A percentile compares a stretch with the other conserved stretches of the same genome.
These are phyloP conservation scores for Gallinago undulata DNA, from an alignment of 2,113 vertebrate genomes.

Conservation along the genomic window DNA sequence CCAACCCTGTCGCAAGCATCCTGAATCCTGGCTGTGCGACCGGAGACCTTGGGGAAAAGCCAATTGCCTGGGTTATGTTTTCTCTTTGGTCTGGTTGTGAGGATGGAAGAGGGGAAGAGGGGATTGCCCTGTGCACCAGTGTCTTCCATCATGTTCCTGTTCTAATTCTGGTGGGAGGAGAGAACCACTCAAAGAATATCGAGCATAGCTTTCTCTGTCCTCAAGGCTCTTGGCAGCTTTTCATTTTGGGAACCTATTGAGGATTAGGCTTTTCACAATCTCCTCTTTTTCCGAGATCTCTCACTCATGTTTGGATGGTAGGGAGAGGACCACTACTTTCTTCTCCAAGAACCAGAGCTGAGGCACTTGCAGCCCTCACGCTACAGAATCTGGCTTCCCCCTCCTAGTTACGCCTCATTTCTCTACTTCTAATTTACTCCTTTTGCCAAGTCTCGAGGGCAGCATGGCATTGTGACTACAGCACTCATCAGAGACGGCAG, in stretches of 20 bases:
- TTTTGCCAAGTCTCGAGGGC: neutral
- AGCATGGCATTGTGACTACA: neutral
- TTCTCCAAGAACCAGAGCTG: neutral
- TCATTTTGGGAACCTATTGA: neutral
- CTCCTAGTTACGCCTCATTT: neutral
- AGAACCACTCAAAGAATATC: neutral
- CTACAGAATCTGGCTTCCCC: neutral
- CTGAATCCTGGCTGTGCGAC: neutral
- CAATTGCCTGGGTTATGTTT: neutral
- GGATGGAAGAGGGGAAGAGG: neutral
- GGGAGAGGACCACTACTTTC: neutral
- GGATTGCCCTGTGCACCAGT: neutral
- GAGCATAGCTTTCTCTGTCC: neutral
- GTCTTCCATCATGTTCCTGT: neutral
- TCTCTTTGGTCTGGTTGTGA: neutral
- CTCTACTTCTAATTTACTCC: constrained; percentile 19
- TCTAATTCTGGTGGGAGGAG: neutral
- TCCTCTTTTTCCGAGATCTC: neutral
- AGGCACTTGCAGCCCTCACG: neutral
- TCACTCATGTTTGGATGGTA: neutral
- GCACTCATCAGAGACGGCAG: neutral
- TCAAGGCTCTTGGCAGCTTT: neutral
- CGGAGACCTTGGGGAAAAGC: neutral
- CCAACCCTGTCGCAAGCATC: neutral
- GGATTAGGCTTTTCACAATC: neutral